phyloP scores from a whole-genome alignment of 2,888 invertebrate species.

The Euclidia mi region DNA sequence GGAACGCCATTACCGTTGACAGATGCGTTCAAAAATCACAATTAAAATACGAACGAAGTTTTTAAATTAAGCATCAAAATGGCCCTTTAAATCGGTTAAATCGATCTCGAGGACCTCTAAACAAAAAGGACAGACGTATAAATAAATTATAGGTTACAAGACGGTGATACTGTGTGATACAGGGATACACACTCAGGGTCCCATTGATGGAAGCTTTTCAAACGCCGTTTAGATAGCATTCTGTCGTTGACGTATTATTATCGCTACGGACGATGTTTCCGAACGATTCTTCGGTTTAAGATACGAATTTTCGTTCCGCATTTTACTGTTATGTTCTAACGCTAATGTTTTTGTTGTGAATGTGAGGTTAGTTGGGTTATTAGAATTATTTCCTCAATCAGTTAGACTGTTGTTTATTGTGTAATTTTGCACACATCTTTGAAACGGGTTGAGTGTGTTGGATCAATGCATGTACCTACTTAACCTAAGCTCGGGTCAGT shows the following conservation, averaged over 20 bases:
- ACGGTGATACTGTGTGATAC: slow-evolving; percentile 67
- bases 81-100: slow-evolving; percentile 19
- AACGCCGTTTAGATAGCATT: slow-evolving; percentile 87
- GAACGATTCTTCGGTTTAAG: slow-evolving; percentile 14
- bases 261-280: slow-evolving; percentile 64
- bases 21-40: slow-evolving; percentile 8
- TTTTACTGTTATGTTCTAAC: slow-evolving; percentile 3
- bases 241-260: slow-evolving; percentile 88
- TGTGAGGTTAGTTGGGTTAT: neutral
- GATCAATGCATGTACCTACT: no score
- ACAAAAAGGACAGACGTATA: slow-evolving; percentile 23
- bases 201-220: slow-evolving; percentile 89
- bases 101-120: slow-evolving; percentile 21
- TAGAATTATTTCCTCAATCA: neutral
- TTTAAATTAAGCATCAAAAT: slow-evolving; percentile 35
- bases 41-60: slow-evolving; percentile 44
- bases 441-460: no score
- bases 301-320: slow-evolving; percentile 3
- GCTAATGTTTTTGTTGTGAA: slow-evolving; percentile 6
- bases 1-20: no score
- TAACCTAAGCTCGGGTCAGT: no score
- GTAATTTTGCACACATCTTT: no score
- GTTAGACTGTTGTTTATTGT: no score
- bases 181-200: slow-evolving; percentile 81
- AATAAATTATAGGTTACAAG: slow-evolving; percentile 53